phyloP scores from a whole-genome alignment of 2,888 invertebrate species.

The Ctenicera cuprea region DNA sequence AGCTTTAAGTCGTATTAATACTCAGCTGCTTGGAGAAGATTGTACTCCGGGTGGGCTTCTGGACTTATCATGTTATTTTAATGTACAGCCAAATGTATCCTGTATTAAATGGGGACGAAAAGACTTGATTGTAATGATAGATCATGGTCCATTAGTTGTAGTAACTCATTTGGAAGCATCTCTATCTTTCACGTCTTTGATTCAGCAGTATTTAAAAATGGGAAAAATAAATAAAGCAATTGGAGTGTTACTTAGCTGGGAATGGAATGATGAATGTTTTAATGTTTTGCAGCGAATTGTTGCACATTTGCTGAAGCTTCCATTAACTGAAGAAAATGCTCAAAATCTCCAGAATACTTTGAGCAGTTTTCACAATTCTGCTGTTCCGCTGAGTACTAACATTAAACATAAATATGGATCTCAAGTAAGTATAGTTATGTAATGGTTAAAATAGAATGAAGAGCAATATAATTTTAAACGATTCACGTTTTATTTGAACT shows the following conservation, averaged over 20 bases:
- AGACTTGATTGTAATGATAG: slow-evolving; percentile 76
- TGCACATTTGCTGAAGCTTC: slow-evolving; percentile 78
- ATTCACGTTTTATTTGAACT: too few relatives aligned
- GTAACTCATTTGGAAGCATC: slow-evolving; percentile 66
- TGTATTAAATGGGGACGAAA: slow-evolving; percentile 68
- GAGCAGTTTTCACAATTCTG: slow-evolving; percentile 86
- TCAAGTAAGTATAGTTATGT: slow-evolving; percentile 62
- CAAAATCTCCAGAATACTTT: slow-evolving; percentile 85
- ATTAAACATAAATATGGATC: slow-evolving; percentile 85
- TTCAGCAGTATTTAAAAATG: slow-evolving; percentile 77
- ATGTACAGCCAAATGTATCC: slow-evolving; percentile 65
- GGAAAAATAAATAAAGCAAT: slow-evolving; percentile 82
- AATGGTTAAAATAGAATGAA: too few relatives aligned
- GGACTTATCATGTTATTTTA: slow-evolving; percentile 80
- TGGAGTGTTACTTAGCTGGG: slow-evolving; percentile 79
- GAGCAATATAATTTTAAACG: too few relatives aligned
- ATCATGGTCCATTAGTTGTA: slow-evolving; percentile 77
- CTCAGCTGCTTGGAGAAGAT: slow-evolving; percentile 81
- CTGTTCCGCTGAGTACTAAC: slow-evolving; percentile 79
- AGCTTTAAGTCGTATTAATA: slow-evolving; percentile 80
- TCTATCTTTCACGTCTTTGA: slow-evolving; percentile 63
- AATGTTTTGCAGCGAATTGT: slow-evolving; percentile 84
- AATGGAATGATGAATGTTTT: slow-evolving; percentile 85
- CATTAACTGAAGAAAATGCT: slow-evolving; percentile 77
- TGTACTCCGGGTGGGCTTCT: slow-evolving; percentile 77